Evolutionary conservation across 2,888 invertebrate genomes (phyloP).

Genomic region (Mimas tiliae): DNA sequence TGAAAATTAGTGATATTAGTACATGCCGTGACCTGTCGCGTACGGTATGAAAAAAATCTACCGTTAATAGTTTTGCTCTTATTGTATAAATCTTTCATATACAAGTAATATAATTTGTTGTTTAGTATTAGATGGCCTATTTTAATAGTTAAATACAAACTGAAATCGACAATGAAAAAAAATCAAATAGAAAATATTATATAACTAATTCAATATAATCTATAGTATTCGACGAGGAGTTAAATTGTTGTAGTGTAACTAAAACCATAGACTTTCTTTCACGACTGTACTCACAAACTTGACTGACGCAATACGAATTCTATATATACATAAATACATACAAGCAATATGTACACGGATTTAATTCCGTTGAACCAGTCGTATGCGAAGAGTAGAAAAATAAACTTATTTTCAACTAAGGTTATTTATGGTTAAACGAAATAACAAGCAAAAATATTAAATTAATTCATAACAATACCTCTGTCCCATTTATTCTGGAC

Average conservation of each 20-base stretch:
- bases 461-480: not conserved
- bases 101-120: no score
- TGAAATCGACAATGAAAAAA: no score
- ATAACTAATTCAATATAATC: not conserved
- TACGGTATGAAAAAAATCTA: not conserved
- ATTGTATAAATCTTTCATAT: not conserved
- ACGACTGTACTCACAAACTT: not conserved
- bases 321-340: not conserved
- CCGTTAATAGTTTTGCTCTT: not conserved
- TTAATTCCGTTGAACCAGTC: not conserved
- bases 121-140: no score
- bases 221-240: not conserved
- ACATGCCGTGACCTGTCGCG: not conserved
- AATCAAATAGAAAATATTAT: no score
- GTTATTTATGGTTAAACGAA: not conserved
- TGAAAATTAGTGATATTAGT: constrained; percentile 19
- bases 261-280: not conserved
- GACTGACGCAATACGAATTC: not conserved
- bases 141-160: no score
- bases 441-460: constrained; percentile 13
- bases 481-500: not conserved
- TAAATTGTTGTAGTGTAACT: not conserved
- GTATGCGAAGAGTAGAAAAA: constrained; percentile 7
- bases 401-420: not conserved
- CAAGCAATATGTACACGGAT: not conserved